These are phyloP conservation scores for Numenius arquata DNA, from an alignment of 2,113 vertebrate genomes.

Conservation along the genomic window DNA sequence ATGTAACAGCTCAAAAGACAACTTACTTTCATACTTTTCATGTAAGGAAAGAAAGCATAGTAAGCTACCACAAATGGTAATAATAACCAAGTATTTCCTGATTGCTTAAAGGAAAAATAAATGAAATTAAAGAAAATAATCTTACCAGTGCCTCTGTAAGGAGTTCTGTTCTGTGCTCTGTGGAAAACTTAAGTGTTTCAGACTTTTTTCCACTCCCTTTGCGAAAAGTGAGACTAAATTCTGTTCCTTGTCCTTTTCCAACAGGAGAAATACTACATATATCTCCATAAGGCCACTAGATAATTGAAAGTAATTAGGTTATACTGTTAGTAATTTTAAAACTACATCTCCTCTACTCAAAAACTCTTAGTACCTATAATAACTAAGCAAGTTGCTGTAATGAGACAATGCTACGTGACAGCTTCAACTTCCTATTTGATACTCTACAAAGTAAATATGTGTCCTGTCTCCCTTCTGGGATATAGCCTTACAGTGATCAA, in stretches of 20 bases:
- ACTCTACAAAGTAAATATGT: background rate
- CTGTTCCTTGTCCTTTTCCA: conserved; percentile 96
- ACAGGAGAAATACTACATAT: conserved; percentile 94
- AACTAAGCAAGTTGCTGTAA: background rate
- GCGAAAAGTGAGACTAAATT: conserved; percentile 97
- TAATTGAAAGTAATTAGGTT: conserved; percentile 32
- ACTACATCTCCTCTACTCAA: background rate
- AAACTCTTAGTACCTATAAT: background rate
- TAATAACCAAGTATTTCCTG: background rate
- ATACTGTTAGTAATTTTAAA: background rate
- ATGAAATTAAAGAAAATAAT: background rate
- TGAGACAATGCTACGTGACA: fast-evolving
- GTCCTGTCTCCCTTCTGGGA: background rate
- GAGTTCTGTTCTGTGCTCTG: conserved; percentile 97
- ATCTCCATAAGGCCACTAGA: conserved; percentile 98
- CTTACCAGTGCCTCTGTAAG: conserved; percentile 97
- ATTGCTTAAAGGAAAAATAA: background rate
- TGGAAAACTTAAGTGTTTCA: conserved; percentile 98
- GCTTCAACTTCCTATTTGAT: background rate
- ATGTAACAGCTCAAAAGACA: background rate
- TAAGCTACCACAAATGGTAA: background rate
- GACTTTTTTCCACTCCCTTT: conserved; percentile 97
- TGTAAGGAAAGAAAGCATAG: background rate
- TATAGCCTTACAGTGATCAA: background rate
- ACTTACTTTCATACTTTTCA: background rate